Percentiles rank a stretch among this genome's conserved stretches.
These are phyloP conservation scores for Notodonta ziczac DNA, from an alignment of 2,888 invertebrate species.

Conservation along the genomic window DNA sequence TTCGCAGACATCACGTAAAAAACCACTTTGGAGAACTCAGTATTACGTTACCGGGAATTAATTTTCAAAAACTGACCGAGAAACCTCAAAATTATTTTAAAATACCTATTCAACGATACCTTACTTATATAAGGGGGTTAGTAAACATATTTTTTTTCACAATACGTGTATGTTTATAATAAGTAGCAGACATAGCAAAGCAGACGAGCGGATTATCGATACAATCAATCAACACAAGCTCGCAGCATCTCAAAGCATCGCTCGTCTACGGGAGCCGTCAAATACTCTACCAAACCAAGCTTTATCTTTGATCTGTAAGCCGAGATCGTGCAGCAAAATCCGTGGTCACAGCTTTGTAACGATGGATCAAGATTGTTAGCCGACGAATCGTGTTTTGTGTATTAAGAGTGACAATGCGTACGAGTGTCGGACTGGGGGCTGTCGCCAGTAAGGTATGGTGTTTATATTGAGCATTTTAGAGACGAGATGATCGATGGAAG, in stretches of 20 bases:
- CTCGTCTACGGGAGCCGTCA: constrained; percentile 14
- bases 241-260: constrained; percentile 9
- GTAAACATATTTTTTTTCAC: no score
- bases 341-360: constrained; percentile 34
- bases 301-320: constrained; percentile 61
- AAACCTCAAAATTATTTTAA: no score
- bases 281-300: constrained; percentile 25
- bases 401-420: constrained; percentile 52
- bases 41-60: no score
- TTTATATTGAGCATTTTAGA: not conserved
- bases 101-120: no score
- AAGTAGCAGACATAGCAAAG: no score
- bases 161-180: no score
- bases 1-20: no score
- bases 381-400: constrained; percentile 62
- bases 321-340: constrained; percentile 69
- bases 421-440: not conserved
- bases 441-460: not conserved
- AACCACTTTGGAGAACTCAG: no score
- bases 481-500: not conserved
- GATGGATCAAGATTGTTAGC: constrained; percentile 59
- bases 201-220: no score
- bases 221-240: not conserved
- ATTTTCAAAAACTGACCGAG: no score
- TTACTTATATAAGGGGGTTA: no score